These are phyloP conservation scores for Dermolepida albohirtum DNA, from an alignment of 2,888 invertebrate species.

Conservation along the genomic window DNA sequence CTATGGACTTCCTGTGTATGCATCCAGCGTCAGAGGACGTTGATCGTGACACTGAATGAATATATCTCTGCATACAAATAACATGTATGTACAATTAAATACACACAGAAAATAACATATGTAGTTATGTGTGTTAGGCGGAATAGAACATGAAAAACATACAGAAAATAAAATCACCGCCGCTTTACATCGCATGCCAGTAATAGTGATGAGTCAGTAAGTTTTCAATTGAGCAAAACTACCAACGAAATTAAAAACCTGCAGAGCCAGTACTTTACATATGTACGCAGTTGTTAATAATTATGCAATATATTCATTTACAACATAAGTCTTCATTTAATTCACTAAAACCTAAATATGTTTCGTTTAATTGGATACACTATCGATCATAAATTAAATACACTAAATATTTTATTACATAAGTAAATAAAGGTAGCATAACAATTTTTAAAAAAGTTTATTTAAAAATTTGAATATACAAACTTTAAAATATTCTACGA, in stretches of 20 bases:
- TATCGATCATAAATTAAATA: too few relatives aligned
- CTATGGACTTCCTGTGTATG: conserved; percentile 39
- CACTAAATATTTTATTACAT: too few relatives aligned
- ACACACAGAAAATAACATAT: conserved; percentile 2
- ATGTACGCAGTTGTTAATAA: too few relatives aligned
- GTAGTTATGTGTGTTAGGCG: background rate
- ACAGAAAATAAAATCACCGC: conserved; percentile 1
- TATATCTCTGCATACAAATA: background rate
- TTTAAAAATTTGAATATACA: too few relatives aligned
- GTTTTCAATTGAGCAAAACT: conserved; percentile 25
- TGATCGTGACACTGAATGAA: conserved; percentile 42
- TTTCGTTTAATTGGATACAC: too few relatives aligned
- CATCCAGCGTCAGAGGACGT: conserved; percentile 30
- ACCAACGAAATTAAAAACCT: conserved; percentile 3
- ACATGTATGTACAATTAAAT: conserved; percentile 20
- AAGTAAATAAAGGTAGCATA: too few relatives aligned
- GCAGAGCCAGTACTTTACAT: too few relatives aligned
- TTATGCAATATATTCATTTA: too few relatives aligned
- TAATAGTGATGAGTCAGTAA: conserved; percentile 33
- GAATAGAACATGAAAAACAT: background rate
- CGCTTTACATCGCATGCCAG: conserved; percentile 24
- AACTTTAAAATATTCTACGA: too few relatives aligned
- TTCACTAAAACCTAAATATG: too few relatives aligned
- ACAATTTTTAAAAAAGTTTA: too few relatives aligned
- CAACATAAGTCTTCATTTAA: too few relatives aligned